Conservation (phyloP, 2,797 vertebrate genomes). For the Gadopsis bispinosus region DNA sequence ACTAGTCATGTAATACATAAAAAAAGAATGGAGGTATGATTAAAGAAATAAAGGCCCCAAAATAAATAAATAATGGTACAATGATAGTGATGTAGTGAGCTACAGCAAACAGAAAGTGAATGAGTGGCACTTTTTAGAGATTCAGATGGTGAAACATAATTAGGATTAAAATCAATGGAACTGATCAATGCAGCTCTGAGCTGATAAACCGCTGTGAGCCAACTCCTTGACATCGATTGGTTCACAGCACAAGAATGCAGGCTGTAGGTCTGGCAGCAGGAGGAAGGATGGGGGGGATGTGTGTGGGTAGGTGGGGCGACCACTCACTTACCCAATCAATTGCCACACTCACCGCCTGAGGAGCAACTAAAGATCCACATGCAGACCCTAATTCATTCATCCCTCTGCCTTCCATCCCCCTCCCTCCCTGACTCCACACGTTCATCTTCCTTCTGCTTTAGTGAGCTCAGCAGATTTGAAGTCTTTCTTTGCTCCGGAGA, state of each 20-base stretch:
- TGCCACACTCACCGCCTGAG: constrained; percentile 57
- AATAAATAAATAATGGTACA: background rate
- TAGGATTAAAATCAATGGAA: constrained; percentile 65
- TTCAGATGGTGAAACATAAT: constrained; percentile 65
- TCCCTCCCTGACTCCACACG: constrained; percentile 18
- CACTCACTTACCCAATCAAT: constrained; percentile 75
- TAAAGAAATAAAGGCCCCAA: background rate
- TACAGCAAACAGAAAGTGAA: constrained; percentile 7
- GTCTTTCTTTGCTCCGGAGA: constrained; percentile 31
- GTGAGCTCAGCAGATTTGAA: constrained; percentile 49
- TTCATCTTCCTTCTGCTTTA: constrained; percentile 37
- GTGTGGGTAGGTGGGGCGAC: constrained; percentile 18
- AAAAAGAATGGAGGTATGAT: background rate
- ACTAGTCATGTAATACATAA: constrained; percentile 10
- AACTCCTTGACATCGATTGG: constrained; percentile 61
- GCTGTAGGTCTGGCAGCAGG: constrained; percentile 53
- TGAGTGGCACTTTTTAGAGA: constrained; percentile 34
- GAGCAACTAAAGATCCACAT: constrained; percentile 61
- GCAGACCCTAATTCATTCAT: constrained; percentile 57
- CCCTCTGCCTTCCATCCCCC: constrained; percentile 37
- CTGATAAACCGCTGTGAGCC: constrained; percentile 45
- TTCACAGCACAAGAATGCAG: constrained; percentile 42
- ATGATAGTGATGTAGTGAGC: background rate
- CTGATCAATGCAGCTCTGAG: constrained; percentile 60
- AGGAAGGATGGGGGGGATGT: constrained; percentile 21